Conservation (phyloP, 2,113 vertebrate species). For the Antechinus flavipes region DNA sequence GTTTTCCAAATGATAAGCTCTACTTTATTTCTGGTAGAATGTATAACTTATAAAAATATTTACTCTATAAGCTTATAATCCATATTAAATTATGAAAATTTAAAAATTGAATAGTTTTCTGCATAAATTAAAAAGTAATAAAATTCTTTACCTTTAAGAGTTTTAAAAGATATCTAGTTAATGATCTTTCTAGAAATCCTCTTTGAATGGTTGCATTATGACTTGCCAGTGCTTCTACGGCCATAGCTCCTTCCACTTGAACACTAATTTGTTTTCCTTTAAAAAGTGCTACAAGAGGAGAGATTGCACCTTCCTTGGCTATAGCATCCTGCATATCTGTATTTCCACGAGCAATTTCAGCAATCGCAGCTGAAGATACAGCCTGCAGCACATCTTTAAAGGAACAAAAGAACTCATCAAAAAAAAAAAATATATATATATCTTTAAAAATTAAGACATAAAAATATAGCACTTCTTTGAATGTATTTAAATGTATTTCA, state of each 20-base stretch:
- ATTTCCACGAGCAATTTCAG: slow-evolving; percentile 83
- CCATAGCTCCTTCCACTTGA: slow-evolving; percentile 85
- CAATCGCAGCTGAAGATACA: slow-evolving; percentile 82
- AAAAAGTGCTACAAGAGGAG: slow-evolving; percentile 81
- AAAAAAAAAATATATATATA: too few relatives aligned
- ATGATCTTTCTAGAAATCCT: slow-evolving; percentile 80
- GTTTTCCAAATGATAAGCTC: not conserved
- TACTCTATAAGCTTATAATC: not conserved
- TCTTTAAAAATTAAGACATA: not conserved
- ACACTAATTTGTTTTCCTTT: slow-evolving; percentile 78
- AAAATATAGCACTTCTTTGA: not conserved
- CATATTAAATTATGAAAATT: slow-evolving; percentile 2
- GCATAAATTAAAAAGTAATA: not conserved
- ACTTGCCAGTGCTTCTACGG: slow-evolving; percentile 84
- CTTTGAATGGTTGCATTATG: slow-evolving; percentile 83
- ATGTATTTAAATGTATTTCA: not conserved
- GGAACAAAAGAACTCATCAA: slow-evolving; percentile 36
- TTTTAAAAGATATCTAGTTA: slow-evolving; percentile 82
- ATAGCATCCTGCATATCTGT: slow-evolving; percentile 82
- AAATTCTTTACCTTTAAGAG: slow-evolving; percentile 84
- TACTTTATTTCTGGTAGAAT: not conserved
- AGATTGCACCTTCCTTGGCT: slow-evolving; percentile 75
- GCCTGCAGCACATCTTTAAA: slow-evolving; percentile 82
- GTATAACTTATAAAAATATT: not conserved
- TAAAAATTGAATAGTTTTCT: not conserved